Evolutionary conservation across 2,113 vertebrate species (phyloP).

Genomic region (Strix aluco): DNA sequence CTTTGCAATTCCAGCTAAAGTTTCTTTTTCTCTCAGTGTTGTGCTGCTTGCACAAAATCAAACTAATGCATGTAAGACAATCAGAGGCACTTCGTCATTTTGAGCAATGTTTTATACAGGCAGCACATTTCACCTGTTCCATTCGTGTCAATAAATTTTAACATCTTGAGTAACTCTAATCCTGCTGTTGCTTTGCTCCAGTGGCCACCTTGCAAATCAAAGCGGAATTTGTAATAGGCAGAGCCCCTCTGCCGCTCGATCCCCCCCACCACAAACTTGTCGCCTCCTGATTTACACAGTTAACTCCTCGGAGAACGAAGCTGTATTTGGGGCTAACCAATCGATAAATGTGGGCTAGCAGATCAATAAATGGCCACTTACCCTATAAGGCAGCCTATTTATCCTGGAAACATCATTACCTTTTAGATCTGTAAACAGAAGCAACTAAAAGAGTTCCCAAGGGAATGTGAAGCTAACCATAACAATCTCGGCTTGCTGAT

Average conservation of each 20-base stretch:
- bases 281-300: conserved; percentile 78
- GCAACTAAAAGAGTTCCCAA: conserved; percentile 82
- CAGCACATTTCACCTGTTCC: background rate
- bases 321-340: conserved; percentile 73
- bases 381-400: conserved; percentile 83
- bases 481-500: conserved; percentile 89
- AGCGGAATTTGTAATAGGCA: background rate
- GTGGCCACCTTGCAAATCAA: conserved; percentile 38
- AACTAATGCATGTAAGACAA: background rate
- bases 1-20: conserved; percentile 7
- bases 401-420: conserved; percentile 84
- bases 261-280: background rate
- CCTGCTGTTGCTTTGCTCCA: background rate
- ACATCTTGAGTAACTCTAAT: conserved; percentile 1
- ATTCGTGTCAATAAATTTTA: background rate
- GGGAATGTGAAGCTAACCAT: conserved; percentile 88
- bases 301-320: conserved; percentile 70
- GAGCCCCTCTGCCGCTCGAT: background rate
- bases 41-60: background rate
- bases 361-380: conserved; percentile 84
- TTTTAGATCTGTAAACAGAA: conserved; percentile 92
- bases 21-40: background rate
- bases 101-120: background rate
- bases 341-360: conserved; percentile 73
- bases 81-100: background rate